Evolutionary conservation across 2,797 vertebrate genomes (phyloP).

Genomic region (Crocodylus rhombifer): DNA sequence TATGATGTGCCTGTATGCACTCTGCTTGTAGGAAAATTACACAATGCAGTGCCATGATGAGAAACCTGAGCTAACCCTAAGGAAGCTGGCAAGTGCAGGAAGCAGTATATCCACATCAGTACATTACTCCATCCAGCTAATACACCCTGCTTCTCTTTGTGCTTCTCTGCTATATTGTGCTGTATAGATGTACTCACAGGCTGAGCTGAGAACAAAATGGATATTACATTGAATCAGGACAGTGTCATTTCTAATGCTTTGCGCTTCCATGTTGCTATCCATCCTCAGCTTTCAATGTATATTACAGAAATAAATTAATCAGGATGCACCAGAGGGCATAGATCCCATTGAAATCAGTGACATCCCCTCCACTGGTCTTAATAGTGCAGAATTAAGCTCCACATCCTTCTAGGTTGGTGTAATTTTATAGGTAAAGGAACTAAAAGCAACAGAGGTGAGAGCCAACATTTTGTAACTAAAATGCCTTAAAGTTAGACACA

Average conservation of each 20-base stretch:
- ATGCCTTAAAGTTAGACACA: background rate
- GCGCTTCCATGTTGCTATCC: background rate
- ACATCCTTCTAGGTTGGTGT: background rate
- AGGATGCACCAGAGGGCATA: background rate
- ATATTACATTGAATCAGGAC: background rate
- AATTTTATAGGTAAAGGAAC: background rate
- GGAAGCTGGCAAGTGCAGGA: too few species aligned
- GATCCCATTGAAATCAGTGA: background rate
- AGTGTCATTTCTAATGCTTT: background rate
- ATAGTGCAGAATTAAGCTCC: accelerated
- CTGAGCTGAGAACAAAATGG: background rate
- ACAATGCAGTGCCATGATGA: too few species aligned
- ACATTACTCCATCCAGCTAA: too few species aligned
- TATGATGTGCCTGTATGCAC: too few species aligned
- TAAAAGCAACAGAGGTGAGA: background rate
- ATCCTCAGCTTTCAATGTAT: background rate
- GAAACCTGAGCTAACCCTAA: too few species aligned
- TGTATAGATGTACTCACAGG: background rate
- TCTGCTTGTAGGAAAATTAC: too few species aligned
- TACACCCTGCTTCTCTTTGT: too few species aligned
- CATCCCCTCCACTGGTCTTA: background rate
- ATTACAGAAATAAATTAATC: background rate
- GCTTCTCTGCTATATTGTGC: too few species aligned
- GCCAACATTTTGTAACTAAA: accelerated
- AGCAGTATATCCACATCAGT: too few species aligned